These are phyloP conservation scores for Raja brachyura DNA, from an alignment of 2,113 vertebrate genomes.

Conservation along the genomic window DNA sequence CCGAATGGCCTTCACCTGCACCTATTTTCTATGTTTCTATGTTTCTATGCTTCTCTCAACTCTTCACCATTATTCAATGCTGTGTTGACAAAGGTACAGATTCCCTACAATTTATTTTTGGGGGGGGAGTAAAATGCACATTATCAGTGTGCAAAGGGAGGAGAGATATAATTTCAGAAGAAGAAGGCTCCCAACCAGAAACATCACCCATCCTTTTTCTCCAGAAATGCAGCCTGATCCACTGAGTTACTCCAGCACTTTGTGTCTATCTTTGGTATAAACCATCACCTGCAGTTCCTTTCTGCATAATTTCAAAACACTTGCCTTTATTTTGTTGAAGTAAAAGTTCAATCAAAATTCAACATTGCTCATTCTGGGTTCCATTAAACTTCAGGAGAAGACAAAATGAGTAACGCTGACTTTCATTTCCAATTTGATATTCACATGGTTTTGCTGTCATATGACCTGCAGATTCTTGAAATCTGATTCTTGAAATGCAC, in stretches of 20 bases:
- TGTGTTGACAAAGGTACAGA: slow-evolving; percentile 72
- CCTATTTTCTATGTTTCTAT: too few relatives aligned
- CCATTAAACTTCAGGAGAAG: neutral
- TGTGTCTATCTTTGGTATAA: too few relatives aligned
- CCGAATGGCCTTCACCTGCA: too few relatives aligned
- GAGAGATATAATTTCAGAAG: neutral
- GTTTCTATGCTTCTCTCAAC: slow-evolving; percentile 73
- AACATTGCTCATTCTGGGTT: neutral
- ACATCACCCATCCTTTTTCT: too few relatives aligned
- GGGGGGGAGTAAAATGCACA: too few relatives aligned
- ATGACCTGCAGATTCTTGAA: too few relatives aligned
- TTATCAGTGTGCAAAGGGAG: too few relatives aligned
- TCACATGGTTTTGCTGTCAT: neutral
- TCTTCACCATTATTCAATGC: slow-evolving; percentile 60
- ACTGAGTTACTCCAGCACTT: too few relatives aligned
- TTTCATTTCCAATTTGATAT: neutral
- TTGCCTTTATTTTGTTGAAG: neutral
- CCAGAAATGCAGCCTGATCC: too few relatives aligned
- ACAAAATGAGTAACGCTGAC: neutral
- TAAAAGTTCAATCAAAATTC: neutral
- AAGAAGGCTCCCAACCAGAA: too few relatives aligned
- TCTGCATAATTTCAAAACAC: neutral
- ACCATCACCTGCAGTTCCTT: too few relatives aligned
- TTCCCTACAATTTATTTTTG: neutral
- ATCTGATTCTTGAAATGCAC: too few relatives aligned